A percentile compares a stretch with the other conserved stretches of the same genome.
Evolutionary conservation across 37 sponge, comb jelly and placozoan genomes (phyloP).

Genomic region (Tethya wilhelma): DNA sequence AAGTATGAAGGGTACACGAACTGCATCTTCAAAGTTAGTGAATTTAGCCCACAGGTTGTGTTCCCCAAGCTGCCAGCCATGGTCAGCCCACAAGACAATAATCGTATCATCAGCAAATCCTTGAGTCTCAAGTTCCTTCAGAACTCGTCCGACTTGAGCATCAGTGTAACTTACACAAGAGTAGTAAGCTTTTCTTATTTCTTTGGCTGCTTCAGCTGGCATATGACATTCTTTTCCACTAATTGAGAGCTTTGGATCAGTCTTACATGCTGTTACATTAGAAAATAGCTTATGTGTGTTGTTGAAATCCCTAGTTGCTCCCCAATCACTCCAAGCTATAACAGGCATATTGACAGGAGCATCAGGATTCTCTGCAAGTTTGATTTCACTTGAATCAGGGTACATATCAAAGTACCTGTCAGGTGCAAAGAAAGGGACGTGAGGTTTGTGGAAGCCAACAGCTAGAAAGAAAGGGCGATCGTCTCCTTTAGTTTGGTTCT

Average conservation of each 20-base stretch:
- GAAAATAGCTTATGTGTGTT: neutral
- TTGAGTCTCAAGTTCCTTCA: conserved; percentile 18
- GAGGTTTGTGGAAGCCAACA: conserved; percentile 51
- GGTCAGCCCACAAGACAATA: conserved; percentile 60
- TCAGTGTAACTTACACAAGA: conserved; percentile 49
- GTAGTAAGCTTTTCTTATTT: conserved; percentile 36
- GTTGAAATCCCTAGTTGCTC: neutral
- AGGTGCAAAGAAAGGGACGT: conserved; percentile 38
- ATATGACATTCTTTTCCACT: conserved; percentile 17
- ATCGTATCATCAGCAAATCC: conserved; percentile 47
- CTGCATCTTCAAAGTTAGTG: conserved; percentile 65
- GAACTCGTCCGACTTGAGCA: conserved; percentile 34
- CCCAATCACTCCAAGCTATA: conserved; percentile 1
- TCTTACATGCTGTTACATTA: conserved; percentile 20
- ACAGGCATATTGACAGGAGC: conserved; percentile 33
- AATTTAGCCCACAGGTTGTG: conserved; percentile 39
- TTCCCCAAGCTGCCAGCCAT: conserved; percentile 61
- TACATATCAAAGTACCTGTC: conserved; percentile 28
- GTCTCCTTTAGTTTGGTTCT: conserved; percentile 34
- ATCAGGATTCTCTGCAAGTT: conserved; percentile 34
- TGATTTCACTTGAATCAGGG: conserved; percentile 22
- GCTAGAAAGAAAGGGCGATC: conserved; percentile 47
- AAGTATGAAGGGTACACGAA: conserved; percentile 56
- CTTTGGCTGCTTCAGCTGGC: neutral
- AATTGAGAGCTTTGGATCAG: conserved; percentile 13